Conservation (phyloP, 2,797 vertebrate genomes). For the Epinephelus coioides region DNA sequence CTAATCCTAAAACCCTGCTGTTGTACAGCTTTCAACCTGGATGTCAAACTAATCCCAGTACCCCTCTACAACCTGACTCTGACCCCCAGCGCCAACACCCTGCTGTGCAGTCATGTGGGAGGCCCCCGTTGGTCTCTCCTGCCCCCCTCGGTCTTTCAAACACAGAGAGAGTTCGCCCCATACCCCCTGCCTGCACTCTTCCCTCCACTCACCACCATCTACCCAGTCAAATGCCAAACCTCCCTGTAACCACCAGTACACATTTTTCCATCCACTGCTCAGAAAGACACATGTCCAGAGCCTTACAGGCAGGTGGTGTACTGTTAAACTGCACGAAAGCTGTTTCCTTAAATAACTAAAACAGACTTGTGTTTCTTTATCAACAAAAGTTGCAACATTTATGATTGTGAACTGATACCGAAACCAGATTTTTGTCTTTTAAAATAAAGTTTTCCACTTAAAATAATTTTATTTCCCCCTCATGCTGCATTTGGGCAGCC, state of each 20-base stretch:
- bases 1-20: slow-evolving; percentile 38
- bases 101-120: slow-evolving; percentile 53
- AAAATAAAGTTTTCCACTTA: too few relatives aligned
- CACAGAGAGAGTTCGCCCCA: slow-evolving; percentile 30
- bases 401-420: not conserved
- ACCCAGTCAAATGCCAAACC: slow-evolving; percentile 31
- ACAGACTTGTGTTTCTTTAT: slow-evolving; percentile 16
- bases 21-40: slow-evolving; percentile 36
- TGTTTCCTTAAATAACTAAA: slow-evolving; percentile 25
- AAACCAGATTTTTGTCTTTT: too few relatives aligned
- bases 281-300: slow-evolving; percentile 54
- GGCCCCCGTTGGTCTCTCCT: slow-evolving; percentile 45
- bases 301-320: slow-evolving; percentile 75
- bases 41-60: slow-evolving; percentile 62
- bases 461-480: too few relatives aligned
- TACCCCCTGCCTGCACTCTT: slow-evolving; percentile 26
- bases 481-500: too few relatives aligned
- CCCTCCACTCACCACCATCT: slow-evolving; percentile 28
- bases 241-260: slow-evolving; percentile 45
- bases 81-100: slow-evolving; percentile 32
- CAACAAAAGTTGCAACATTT: slow-evolving; percentile 45
- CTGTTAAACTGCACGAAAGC: slow-evolving; percentile 17
- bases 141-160: slow-evolving; percentile 27
- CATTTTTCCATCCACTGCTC: slow-evolving; percentile 29
- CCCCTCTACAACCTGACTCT: slow-evolving; percentile 41